Evolutionary conservation across 2,797 vertebrate species (phyloP).

Genomic region (Megalops cyprinoides): DNA sequence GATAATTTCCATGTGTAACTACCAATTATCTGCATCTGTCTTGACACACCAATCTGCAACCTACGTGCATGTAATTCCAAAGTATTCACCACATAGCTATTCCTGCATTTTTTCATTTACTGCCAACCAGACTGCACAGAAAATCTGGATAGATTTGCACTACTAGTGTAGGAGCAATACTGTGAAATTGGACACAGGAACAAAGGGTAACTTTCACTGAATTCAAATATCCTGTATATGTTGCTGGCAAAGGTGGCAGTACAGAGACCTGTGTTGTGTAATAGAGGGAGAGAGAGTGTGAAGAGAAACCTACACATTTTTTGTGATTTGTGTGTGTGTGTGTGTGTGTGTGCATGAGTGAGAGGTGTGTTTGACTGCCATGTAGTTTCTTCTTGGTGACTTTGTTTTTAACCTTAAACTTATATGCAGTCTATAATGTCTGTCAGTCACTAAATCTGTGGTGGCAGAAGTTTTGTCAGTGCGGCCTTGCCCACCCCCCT

Average conservation of each 20-base stretch:
- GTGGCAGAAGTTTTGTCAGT: neutral
- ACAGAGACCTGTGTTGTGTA: no score
- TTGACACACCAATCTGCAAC: slow-evolving; percentile 3
- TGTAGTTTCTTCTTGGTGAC: neutral
- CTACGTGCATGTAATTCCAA: neutral
- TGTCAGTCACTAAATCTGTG: neutral
- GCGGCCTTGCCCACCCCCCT: neutral
- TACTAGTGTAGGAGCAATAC: no score
- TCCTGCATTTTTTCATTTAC: neutral
- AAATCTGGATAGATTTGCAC: no score
- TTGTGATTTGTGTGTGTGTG: neutral
- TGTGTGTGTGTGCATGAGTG: neutral
- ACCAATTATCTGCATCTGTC: slow-evolving; percentile 12
- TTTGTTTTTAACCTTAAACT: neutral
- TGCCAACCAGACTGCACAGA: neutral
- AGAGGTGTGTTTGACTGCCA: neutral
- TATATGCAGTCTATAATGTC: neutral
- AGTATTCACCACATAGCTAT: neutral
- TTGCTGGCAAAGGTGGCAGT: no score
- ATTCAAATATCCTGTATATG: no score
- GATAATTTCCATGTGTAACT: neutral
- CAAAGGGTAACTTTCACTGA: no score
- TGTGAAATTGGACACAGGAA: no score
- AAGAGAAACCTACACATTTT: no score
- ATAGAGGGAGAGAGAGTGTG: neutral